These are phyloP conservation scores for Odobenus rosmarus DNA, from an alignment of 2,113 vertebrate species.

Conservation along the genomic window DNA sequence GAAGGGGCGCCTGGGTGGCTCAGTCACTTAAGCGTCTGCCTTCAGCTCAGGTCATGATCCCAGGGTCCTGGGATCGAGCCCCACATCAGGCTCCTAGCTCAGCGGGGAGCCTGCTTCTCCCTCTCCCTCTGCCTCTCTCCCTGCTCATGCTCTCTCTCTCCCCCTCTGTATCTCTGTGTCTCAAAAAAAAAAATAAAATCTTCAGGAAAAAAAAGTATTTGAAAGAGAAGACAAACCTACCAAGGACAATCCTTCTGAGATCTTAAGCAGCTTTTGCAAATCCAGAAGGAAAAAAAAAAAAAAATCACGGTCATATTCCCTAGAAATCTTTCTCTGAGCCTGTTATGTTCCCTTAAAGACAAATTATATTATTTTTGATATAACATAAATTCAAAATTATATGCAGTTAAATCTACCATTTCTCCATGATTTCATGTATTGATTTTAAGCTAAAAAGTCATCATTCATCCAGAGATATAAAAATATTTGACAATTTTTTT, in stretches of 20 bases:
- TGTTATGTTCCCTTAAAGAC: not conserved
- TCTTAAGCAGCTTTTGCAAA: constrained; percentile 1
- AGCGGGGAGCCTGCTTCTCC: no score
- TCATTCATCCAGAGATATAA: not conserved
- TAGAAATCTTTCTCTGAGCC: not conserved
- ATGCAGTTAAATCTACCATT: not conserved
- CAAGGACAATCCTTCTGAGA: not conserved
- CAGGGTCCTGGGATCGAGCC: no score
- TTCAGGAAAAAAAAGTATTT: not conserved
- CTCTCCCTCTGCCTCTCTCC: no score
- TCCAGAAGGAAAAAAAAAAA: not conserved
- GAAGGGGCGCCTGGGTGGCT: not conserved
- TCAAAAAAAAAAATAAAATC: no score
- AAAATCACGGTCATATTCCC: not conserved
- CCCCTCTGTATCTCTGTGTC: no score
- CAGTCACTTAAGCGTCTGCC: no score
- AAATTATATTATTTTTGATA: not conserved
- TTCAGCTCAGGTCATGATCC: no score
- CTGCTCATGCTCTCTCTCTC: no score
- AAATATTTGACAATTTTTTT: not conserved
- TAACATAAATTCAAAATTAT: not conserved
- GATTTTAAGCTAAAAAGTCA: not conserved
- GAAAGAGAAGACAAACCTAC: not conserved
- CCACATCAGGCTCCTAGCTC: no score
- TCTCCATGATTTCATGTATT: not conserved